These are phyloP conservation scores for Phaetusa simplex DNA, from an alignment of 2,113 vertebrate genomes.

Conservation along the genomic window DNA sequence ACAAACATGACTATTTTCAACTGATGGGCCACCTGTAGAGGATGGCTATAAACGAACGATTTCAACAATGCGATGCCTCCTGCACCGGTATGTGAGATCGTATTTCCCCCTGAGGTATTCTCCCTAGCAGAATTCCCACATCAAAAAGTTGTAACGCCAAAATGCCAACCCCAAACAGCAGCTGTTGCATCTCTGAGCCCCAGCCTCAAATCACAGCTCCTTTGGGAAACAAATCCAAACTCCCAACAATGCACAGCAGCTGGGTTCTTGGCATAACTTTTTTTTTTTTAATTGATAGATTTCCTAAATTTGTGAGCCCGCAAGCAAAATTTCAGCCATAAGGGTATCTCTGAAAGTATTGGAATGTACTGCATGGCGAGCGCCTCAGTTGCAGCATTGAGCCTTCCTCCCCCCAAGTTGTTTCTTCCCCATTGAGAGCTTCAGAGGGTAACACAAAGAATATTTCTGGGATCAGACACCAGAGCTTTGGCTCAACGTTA, in stretches of 20 bases:
- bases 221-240: background rate
- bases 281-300: background rate
- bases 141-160: background rate
- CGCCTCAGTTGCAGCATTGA: background rate
- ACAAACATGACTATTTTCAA: background rate
- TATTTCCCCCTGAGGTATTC: background rate
- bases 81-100: background rate
- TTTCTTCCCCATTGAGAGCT: background rate
- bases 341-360: background rate
- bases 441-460: background rate
- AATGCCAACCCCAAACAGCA: background rate
- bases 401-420: background rate
- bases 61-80: accelerated
- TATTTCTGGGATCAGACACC: background rate
- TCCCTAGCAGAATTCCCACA: background rate
- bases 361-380: background rate
- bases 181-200: background rate
- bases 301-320: background rate
- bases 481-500: background rate
- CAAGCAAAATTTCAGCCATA: background rate
- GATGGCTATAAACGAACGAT: background rate
- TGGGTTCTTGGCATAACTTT: background rate
- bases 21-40: background rate
- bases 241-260: background rate
- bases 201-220: background rate